Conservation (phyloP, 2,888 invertebrate species). For the Plagodis pulveraria region DNA sequence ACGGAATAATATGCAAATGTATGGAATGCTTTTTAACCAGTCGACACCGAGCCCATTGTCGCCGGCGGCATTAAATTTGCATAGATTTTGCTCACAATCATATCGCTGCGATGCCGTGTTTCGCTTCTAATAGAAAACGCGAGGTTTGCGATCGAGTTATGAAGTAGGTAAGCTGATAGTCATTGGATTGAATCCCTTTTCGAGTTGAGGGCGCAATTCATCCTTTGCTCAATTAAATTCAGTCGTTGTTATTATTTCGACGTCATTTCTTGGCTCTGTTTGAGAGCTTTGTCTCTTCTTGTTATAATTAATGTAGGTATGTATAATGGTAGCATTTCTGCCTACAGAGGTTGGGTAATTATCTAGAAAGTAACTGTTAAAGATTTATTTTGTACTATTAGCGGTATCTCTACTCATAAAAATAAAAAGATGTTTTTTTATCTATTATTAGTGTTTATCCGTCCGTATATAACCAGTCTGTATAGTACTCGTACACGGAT, state of each 20-base stretch:
- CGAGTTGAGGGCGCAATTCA: conserved; percentile 15
- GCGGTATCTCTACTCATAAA: too few relatives aligned
- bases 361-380: too few relatives aligned
- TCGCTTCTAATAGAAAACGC: conserved; percentile 9
- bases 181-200: conserved; percentile 10
- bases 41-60: conserved; percentile 24
- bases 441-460: too few relatives aligned
- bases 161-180: conserved; percentile 14
- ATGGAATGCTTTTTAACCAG: conserved; percentile 28
- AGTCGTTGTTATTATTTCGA: conserved; percentile 16
- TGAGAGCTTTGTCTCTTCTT: conserved; percentile 5
- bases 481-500: too few relatives aligned
- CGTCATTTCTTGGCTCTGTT: conserved; percentile 13
- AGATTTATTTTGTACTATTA: too few relatives aligned
- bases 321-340: background rate
- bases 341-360: background rate
- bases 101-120: conserved; percentile 11
- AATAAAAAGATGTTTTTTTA: too few relatives aligned
- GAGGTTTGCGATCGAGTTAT: conserved; percentile 7
- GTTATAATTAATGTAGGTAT: conserved; percentile 1
- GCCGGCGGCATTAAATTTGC: conserved; percentile 22
- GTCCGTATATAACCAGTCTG: too few relatives aligned
- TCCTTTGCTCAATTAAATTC: conserved; percentile 20
- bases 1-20: conserved; percentile 28
- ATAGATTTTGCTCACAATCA: conserved; percentile 24